Evolutionary conservation across 2,113 vertebrate species (phyloP).

Genomic region (Okapia johnstoni): DNA sequence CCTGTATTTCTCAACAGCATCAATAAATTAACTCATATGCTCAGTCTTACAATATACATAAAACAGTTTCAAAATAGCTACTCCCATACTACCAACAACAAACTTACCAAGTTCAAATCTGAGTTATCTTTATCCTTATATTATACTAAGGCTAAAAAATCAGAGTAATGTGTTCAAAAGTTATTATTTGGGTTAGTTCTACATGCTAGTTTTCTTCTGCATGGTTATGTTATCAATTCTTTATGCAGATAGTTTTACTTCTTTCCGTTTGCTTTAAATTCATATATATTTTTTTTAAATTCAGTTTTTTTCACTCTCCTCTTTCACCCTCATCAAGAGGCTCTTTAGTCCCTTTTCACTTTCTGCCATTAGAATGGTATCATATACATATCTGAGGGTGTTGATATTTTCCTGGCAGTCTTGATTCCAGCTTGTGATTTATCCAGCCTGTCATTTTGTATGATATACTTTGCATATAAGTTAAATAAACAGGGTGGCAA

Average conservation of each 20-base stretch:
- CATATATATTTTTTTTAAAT: not conserved
- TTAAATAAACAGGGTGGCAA: not conserved
- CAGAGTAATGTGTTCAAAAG: not conserved
- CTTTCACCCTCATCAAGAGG: not conserved
- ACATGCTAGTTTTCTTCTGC: not conserved
- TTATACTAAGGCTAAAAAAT: not conserved
- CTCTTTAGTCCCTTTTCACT: not conserved
- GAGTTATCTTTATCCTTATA: constrained; percentile 6
- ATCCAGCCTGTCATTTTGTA: not conserved
- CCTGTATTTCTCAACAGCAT: not conserved
- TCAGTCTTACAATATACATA: not conserved
- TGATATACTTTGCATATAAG: not conserved
- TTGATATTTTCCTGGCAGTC: not conserved
- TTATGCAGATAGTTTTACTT: not conserved
- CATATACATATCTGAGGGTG: not conserved
- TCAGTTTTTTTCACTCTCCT: not conserved
- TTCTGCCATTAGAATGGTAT: not conserved
- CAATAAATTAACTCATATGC: not conserved
- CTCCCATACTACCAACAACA: not conserved
- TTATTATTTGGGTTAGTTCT: not conserved
- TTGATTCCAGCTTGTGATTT: not conserved
- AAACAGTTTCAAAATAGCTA: not conserved
- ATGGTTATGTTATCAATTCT: not conserved
- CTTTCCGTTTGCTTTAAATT: not conserved
- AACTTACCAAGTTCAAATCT: not conserved